Evolutionary conservation across 2,797 vertebrate species (phyloP), one percentile per base, ranked within the genome.

Genomic region (Pachyuromys duprasi): DNA sequence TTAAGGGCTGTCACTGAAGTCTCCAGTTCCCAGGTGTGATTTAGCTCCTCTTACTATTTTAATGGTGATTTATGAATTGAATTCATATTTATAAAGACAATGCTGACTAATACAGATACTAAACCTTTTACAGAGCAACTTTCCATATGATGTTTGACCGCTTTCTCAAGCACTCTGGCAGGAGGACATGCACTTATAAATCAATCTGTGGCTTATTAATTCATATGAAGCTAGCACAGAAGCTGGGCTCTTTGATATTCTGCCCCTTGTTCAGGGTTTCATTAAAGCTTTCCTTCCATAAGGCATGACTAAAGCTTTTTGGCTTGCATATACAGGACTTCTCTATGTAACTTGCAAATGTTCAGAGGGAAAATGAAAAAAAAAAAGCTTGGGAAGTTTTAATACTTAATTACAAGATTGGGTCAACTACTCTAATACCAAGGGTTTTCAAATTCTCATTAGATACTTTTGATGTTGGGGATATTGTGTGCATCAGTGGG

Each of bases 341-440:
- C 83, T 36, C 86, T 81, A 24, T 90, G 87, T 91, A 95, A 95
- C 74, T 94, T 91, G 45, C 86, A 92, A 95, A 95, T 62, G 22
- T 86, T 72, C 12, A 74, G 72, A 39, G 72, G 72, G 8, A 9
- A 49, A 49, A 49, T 9, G 8, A 49, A 49, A 49, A 49, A 49
- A 33, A 13, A 45, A 89, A 89, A 83, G 60, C 55, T 65, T 90
- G 78, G 74, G 74, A 67, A 89, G 26, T 95, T 96, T 97, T 94
- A 93, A 90, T 96, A 97, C 93, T 97, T 97, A 97, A 96, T 97
- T 95, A 89, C 80, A 91, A 97, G 96, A 95, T 79, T 87, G 92
- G 93, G 94, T 96, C 96, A 97, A 89, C 67, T 81, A 82, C 72
- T 49, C 67, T 20, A 90, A 96, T 86, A 78, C 67, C 18, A 2